Conservation (phyloP, 53 echinoderm and acorn worm genomes). For the Holothuria leucospilota region DNA sequence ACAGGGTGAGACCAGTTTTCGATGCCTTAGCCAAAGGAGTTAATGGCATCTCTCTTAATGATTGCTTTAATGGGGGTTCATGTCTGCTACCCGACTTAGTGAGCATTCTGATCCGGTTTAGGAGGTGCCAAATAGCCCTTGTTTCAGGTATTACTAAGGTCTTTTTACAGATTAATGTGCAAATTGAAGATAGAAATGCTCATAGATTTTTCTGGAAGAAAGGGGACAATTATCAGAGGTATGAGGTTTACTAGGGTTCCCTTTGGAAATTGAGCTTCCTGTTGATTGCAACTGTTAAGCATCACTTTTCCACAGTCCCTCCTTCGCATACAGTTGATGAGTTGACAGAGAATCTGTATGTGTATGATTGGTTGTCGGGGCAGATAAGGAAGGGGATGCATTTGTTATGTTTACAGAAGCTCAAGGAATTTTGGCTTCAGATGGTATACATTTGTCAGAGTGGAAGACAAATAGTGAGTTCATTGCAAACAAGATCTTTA, state of each 20-base stretch:
- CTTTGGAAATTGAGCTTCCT: not conserved
- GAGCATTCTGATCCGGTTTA: no score
- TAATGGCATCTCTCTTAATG: not conserved
- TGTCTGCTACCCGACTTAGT: no score
- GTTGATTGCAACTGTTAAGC: not conserved
- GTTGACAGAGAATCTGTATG: not conserved
- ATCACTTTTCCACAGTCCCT: not conserved
- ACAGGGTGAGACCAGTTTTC: not conserved
- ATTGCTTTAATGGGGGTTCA: not conserved
- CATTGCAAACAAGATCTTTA: no score
- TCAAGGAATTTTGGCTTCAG: not conserved
- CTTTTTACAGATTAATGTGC: not conserved
- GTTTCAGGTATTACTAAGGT: not conserved
- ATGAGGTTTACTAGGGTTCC: not conserved
- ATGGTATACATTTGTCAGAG: not conserved
- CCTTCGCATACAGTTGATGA: no score
- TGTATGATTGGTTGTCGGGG: constrained; percentile 23
- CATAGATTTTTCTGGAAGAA: not conserved
- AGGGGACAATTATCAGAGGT: not conserved
- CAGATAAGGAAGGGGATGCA: constrained; percentile 11
- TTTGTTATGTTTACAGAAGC: not conserved
- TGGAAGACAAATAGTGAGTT: no score
- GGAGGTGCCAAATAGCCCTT: not conserved
- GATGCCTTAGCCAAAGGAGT: no score
- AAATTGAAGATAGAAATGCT: no score